Percentiles rank a stretch among this genome's conserved stretches.
phyloP scores from a whole-genome alignment of 2,113 vertebrate genomes.

The Phainopepla nitens region DNA sequence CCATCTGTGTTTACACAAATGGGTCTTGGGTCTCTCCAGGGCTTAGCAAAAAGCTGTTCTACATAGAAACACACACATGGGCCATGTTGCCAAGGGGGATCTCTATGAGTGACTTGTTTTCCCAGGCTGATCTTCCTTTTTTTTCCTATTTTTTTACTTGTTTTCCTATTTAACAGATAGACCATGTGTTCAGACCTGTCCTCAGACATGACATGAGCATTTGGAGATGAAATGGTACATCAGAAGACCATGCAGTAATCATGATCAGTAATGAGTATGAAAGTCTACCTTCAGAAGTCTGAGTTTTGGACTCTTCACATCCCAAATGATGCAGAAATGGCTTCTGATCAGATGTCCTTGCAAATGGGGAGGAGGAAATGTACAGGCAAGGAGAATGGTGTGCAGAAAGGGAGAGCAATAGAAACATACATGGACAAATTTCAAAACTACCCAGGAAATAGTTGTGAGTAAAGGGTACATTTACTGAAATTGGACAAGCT shows the following conservation, averaged over 20 bases:
- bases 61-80: background rate
- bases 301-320: background rate
- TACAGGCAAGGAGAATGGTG: background rate
- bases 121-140: background rate
- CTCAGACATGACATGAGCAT: background rate
- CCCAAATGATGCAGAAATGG: background rate
- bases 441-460: background rate
- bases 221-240: background rate
- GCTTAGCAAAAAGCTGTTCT: background rate
- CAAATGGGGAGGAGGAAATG: background rate
- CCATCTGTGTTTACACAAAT: constrained; percentile 13
- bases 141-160: background rate
- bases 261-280: background rate
- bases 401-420: background rate
- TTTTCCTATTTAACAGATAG: background rate
- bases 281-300: background rate
- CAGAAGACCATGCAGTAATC: background rate
- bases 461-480: background rate
- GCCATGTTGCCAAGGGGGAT: background rate
- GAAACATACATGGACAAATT: background rate
- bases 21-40: background rate
- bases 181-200: background rate
- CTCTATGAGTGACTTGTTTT: background rate
- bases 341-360: background rate
- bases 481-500: background rate